Evolutionary conservation across 2,888 invertebrate genomes (phyloP).

Genomic region (Heliconius hortense): DNA sequence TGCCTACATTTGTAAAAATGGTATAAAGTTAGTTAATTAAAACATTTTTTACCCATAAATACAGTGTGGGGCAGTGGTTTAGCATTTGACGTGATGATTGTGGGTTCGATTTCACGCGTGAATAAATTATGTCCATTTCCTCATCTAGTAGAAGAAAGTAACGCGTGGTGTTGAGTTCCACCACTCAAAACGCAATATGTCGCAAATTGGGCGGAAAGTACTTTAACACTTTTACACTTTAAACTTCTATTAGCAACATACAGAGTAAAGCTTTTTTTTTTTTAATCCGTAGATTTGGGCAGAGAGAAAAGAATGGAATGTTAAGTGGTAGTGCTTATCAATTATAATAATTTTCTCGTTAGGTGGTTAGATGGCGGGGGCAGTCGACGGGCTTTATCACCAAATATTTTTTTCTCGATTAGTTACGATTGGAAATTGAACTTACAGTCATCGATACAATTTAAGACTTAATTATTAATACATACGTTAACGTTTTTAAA

Average conservation of each 20-base stretch:
- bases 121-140: too few relatives aligned
- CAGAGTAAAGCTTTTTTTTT: too few relatives aligned
- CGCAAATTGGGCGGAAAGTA: background rate
- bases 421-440: background rate
- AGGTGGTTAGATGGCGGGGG: background rate
- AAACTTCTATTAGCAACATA: background rate
- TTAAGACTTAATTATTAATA: background rate
- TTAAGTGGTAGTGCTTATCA: too few relatives aligned
- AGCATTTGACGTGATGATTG: background rate
- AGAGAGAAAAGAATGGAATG: too few relatives aligned
- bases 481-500: background rate
- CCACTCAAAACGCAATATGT: background rate
- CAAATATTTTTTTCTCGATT: background rate
- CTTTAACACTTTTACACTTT: background rate
- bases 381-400: background rate
- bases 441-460: background rate
- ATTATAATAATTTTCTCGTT: too few relatives aligned
- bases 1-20: slow-evolving; percentile 46
- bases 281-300: too few relatives aligned
- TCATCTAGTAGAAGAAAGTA: too few relatives aligned
- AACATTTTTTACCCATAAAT: background rate
- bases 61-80: background rate
- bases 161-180: background rate
- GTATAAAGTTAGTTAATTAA: background rate
- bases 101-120: too few relatives aligned